Evolutionary conservation across 2,113 vertebrate species (phyloP).

Genomic region (Alectura lathami): DNA sequence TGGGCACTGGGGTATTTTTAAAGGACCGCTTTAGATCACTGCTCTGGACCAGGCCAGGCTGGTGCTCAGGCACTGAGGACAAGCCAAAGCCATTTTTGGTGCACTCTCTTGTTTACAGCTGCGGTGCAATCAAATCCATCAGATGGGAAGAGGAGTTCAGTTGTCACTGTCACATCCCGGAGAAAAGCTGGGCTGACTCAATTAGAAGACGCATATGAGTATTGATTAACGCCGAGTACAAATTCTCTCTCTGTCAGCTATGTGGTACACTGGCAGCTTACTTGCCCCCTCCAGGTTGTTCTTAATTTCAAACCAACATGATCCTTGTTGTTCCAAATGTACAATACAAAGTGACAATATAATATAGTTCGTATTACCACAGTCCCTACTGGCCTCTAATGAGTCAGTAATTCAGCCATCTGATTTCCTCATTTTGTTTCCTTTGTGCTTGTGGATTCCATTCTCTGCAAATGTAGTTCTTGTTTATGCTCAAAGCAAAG

Average conservation of each 20-base stretch:
- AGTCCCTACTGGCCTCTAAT: slow-evolving; percentile 25
- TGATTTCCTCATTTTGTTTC: neutral
- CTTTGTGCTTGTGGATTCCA: neutral
- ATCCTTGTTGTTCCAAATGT: slow-evolving; percentile 24
- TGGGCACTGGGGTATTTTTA: neutral
- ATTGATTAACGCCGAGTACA: slow-evolving; percentile 55
- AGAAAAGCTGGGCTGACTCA: slow-evolving; percentile 39
- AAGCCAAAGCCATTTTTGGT: slow-evolving; percentile 6
- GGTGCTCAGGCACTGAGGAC: neutral
- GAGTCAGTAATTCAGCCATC: slow-evolving; percentile 30
- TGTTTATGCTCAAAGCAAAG: neutral
- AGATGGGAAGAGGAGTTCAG: neutral
- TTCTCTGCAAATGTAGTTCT: neutral
- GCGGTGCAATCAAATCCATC: slow-evolving; percentile 40
- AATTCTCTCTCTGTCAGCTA: neutral
- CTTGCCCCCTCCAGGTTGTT: slow-evolving; percentile 53
- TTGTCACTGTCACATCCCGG: slow-evolving; percentile 17
- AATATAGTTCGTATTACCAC: slow-evolving; percentile 19
- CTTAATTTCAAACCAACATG: slow-evolving; percentile 47
- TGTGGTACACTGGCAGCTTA: neutral
- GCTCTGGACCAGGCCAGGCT: neutral
- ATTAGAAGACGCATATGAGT: slow-evolving; percentile 35
- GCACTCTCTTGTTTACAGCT: neutral
- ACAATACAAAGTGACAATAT: slow-evolving; percentile 44
- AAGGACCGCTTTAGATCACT: neutral